These are phyloP conservation scores for Colossoma macropomum DNA, from an alignment of 2,113 vertebrate species.

Conservation along the genomic window DNA sequence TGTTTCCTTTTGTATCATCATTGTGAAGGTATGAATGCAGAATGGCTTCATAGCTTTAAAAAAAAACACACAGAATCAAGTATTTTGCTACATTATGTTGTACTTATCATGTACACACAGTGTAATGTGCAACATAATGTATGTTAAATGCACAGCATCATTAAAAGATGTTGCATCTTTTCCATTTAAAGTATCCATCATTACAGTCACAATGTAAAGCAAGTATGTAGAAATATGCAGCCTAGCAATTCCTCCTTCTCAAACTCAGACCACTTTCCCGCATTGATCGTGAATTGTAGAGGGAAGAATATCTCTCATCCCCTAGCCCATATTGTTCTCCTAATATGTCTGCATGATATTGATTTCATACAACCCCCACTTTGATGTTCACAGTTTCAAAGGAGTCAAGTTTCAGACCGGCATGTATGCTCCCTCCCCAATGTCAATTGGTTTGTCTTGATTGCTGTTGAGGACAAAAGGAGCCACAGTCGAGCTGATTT, in stretches of 20 bases:
- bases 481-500: background rate
- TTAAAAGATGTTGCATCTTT: no score
- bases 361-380: conserved; percentile 40
- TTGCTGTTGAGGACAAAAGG: background rate
- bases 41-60: no score
- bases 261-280: conserved; percentile 17
- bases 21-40: no score
- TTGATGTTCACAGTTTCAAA: conserved; percentile 36
- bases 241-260: conserved; percentile 8
- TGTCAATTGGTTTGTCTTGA: conserved; percentile 18
- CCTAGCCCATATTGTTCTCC: conserved; percentile 32
- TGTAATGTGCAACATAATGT: no score
- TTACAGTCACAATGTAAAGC: background rate
- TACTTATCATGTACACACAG: no score
- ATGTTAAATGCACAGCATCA: no score
- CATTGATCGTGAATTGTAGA: conserved; percentile 42
- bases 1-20: no score
- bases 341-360: conserved; percentile 42
- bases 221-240: background rate
- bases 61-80: no score
- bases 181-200: no score
- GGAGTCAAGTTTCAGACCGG: conserved; percentile 32
- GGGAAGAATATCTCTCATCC: conserved; percentile 6
- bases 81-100: no score
- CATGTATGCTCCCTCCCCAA: background rate